Percentiles rank a stretch among this genome's conserved stretches.
phyloP scores from a whole-genome alignment of 2,888 invertebrate species.

The Oasisia sp. region DNA sequence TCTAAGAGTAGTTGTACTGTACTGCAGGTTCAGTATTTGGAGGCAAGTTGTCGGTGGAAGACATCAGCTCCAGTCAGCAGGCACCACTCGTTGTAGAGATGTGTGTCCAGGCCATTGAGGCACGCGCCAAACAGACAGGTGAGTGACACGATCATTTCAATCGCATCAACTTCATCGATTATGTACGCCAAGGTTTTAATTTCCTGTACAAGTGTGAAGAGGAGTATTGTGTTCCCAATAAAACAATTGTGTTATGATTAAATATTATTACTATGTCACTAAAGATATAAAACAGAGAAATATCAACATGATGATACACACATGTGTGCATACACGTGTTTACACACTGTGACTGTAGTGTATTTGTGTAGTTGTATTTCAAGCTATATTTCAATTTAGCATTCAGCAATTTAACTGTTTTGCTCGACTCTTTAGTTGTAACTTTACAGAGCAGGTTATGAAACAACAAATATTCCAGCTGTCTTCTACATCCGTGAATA shows the following conservation, averaged over 20 bases:
- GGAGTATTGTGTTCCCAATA: neutral
- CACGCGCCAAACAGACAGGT: slow-evolving; percentile 66
- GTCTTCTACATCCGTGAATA: neutral
- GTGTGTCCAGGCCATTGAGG: slow-evolving; percentile 74
- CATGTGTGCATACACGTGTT: no score
- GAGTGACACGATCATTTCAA: neutral
- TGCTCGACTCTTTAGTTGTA: neutral
- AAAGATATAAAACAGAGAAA: no score
- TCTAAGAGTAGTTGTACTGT: slow-evolving; percentile 44
- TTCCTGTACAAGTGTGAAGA: neutral
- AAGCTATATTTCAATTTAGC: slow-evolving; percentile 17
- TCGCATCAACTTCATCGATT: neutral
- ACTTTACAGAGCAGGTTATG: neutral
- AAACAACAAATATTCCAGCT: neutral
- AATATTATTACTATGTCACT: no score
- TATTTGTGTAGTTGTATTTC: neutral
- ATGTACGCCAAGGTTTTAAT: neutral
- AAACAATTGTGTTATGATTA: no score
- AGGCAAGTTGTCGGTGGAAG: slow-evolving; percentile 73
- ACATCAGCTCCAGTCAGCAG: slow-evolving; percentile 70
- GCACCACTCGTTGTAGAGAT: slow-evolving; percentile 74
- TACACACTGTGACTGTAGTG: neutral
- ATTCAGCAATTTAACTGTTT: neutral
- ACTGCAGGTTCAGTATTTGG: slow-evolving; percentile 71
- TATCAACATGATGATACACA: no score